Percentiles rank a stretch among this genome's conserved stretches.
phyloP scores from a whole-genome alignment of 2,113 vertebrate genomes.

The Thinocorus orbignyianus region DNA sequence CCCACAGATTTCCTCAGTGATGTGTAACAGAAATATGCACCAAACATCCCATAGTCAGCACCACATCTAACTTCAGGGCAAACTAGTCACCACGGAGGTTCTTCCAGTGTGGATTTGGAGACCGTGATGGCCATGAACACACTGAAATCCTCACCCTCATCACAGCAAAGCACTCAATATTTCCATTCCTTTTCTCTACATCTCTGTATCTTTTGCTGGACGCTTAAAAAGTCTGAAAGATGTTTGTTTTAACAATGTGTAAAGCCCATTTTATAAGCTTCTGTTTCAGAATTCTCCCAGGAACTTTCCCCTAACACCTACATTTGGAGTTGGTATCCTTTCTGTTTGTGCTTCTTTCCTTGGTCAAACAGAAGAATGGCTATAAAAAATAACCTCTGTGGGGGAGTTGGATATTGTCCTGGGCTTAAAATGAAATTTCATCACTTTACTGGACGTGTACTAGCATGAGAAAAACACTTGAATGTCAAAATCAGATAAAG shows the following conservation, averaged over 20 bases:
- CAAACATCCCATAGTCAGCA: background rate
- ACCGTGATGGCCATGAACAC: background rate
- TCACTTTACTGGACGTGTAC: conserved; percentile 36
- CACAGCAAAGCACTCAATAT: background rate
- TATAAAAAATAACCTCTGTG: conserved; percentile 4
- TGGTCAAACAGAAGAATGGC: conserved; percentile 34
- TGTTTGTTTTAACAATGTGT: background rate
- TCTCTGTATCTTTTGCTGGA: background rate
- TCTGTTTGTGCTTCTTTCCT: conserved; percentile 45
- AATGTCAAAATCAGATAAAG: conserved; percentile 59
- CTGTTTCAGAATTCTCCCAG: conserved; percentile 35
- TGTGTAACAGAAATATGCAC: background rate
- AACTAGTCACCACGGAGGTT: rapidly evolving
- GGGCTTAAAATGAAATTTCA: conserved; percentile 56
- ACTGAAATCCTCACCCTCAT: background rate
- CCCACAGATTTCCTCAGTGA: background rate
- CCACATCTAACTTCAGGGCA: background rate
- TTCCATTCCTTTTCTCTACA: background rate
- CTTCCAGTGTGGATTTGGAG: background rate
- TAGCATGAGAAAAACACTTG: conserved; percentile 54
- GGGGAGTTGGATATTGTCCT: conserved; percentile 36
- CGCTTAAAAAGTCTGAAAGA: background rate
- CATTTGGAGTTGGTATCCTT: conserved; percentile 35
- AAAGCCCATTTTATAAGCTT: background rate
- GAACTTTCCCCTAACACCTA: conserved; percentile 1